phyloP scores from a whole-genome alignment of 2,888 invertebrate genomes.

The Lepidocyrtoides sp. region DNA sequence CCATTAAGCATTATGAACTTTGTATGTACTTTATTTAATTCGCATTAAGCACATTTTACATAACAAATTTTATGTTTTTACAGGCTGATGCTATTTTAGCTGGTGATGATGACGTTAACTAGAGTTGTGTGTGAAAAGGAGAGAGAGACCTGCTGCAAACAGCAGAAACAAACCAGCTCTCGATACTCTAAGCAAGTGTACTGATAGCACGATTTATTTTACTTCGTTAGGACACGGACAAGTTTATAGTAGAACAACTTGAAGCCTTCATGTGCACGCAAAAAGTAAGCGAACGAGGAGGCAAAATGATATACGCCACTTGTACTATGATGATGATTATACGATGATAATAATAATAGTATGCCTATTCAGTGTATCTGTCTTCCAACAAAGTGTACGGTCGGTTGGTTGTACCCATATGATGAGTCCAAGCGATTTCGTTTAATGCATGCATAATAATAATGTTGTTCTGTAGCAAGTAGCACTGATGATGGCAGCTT shows the following conservation, averaged over 20 bases:
- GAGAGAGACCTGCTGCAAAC: not conserved
- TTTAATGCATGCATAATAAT: not conserved
- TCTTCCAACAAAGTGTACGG: not conserved
- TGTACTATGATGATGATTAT: too few relatives aligned
- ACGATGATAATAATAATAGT: too few relatives aligned
- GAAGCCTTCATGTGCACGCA: not conserved
- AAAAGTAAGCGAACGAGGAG: not conserved
- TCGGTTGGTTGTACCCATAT: not conserved
- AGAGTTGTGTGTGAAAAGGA: not conserved
- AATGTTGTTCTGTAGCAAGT: slow-evolving; percentile 22
- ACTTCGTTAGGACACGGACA: slow-evolving; percentile 25
- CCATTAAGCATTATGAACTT: not conserved
- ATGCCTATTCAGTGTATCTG: slow-evolving; percentile 4
- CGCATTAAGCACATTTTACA: slow-evolving; percentile 30
- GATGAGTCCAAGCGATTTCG: too few relatives aligned
- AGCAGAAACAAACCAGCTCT: not conserved
- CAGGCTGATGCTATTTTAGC: not conserved
- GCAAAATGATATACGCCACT: not conserved
- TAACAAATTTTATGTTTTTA: slow-evolving; percentile 10
- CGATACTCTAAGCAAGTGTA: slow-evolving; percentile 48
- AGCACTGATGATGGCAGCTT: too few relatives aligned
- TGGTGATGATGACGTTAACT: slow-evolving; percentile 26
- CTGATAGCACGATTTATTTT: slow-evolving; percentile 37
- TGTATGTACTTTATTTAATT: slow-evolving; percentile 13
- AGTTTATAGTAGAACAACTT: slow-evolving; percentile 7